Percentiles rank a stretch among this genome's conserved stretches.
These are phyloP conservation scores for Conopomorpha cramerella DNA, from an alignment of 1,140 invertebrate species.

Conservation along the genomic window DNA sequence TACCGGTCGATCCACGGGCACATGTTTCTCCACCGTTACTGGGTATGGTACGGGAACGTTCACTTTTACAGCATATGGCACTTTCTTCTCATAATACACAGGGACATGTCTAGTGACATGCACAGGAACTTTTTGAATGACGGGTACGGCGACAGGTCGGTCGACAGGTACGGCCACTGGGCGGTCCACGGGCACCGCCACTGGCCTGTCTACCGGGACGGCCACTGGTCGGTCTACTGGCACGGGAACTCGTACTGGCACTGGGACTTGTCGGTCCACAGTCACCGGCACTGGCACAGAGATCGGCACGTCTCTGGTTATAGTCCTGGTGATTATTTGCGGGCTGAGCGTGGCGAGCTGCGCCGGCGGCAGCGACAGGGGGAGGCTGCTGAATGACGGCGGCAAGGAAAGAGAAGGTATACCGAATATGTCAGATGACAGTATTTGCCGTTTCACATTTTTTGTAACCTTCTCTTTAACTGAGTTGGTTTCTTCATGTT, in stretches of 20 bases:
- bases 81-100: slow-evolving; percentile 48
- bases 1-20: slow-evolving; percentile 46
- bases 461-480: too few relatives aligned
- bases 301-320: slow-evolving; percentile 62
- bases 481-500: too few relatives aligned
- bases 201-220: slow-evolving; percentile 26
- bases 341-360: slow-evolving; percentile 61
- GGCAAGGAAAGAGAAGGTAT: too few relatives aligned
- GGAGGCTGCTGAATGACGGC: too few relatives aligned
- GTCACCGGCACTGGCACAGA: slow-evolving; percentile 43
- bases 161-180: slow-evolving; percentile 27
- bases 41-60: slow-evolving; percentile 37
- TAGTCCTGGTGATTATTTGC: slow-evolving; percentile 56
- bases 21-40: slow-evolving; percentile 41
- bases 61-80: slow-evolving; percentile 43
- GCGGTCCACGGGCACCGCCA: slow-evolving; percentile 16
- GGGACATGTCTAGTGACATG: slow-evolving; percentile 65
- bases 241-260: slow-evolving; percentile 12
- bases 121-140: slow-evolving; percentile 40
- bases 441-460: too few relatives aligned
- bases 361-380: slow-evolving; percentile 53
- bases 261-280: slow-evolving; percentile 24
- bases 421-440: too few relatives aligned
- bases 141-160: slow-evolving; percentile 29
- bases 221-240: slow-evolving; percentile 36